phyloP scores from a whole-genome alignment of 2,113 vertebrate species.

The Desmodus rotundus region DNA sequence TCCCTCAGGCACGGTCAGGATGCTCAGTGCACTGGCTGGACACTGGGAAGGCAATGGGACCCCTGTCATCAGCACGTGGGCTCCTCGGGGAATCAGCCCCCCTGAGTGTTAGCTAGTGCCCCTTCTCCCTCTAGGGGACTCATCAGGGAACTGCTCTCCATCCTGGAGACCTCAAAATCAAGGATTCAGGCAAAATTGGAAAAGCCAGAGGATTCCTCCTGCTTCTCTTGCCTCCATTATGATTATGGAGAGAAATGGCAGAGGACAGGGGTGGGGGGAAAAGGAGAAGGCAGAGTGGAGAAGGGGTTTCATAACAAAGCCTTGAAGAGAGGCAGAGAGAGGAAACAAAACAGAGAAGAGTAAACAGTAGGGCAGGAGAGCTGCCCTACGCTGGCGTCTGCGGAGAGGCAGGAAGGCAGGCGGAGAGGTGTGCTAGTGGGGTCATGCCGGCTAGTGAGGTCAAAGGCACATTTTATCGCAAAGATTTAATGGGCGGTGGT shows the following conservation, averaged over 20 bases:
- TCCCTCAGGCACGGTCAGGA: background rate
- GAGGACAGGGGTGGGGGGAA: too few species aligned
- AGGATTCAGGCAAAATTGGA: background rate
- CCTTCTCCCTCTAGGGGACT: background rate
- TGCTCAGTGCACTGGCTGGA: background rate
- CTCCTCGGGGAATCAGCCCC: background rate
- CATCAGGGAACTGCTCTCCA: background rate
- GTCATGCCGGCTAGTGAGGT: background rate
- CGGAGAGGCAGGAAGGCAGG: background rate
- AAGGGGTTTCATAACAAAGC: background rate
- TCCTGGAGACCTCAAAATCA: background rate
- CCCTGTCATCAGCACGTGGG: background rate
- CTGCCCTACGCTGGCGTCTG: background rate
- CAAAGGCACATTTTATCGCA: background rate
- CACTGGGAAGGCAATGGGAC: background rate
- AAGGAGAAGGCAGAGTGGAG: background rate
- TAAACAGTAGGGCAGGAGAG: background rate
- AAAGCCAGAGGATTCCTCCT: background rate
- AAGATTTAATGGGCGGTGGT: background rate
- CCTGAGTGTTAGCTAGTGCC: background rate
- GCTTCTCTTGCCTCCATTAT: background rate
- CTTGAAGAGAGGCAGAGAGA: background rate
- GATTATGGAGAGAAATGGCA: background rate
- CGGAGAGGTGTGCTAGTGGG: fast-evolving
- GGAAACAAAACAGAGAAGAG: background rate